These are phyloP conservation scores for Colinus virginianus DNA, from an alignment of 2,113 vertebrate genomes.

Conservation along the genomic window DNA sequence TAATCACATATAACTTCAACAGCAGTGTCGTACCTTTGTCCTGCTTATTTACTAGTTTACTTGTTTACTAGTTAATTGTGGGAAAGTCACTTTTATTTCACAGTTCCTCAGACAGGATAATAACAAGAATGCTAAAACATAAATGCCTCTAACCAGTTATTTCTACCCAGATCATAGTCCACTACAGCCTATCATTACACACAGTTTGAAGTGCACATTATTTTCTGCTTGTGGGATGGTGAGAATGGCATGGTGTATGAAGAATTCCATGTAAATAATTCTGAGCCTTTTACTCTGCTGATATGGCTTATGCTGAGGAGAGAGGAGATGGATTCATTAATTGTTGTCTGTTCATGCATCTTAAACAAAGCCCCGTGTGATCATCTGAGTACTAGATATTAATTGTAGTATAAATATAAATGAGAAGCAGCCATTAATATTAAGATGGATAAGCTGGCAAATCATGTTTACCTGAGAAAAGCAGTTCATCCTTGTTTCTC, in stretches of 20 bases:
- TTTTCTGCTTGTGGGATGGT: neutral
- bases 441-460: neutral
- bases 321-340: neutral
- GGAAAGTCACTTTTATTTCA: neutral
- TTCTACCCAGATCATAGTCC: neutral
- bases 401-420: neutral
- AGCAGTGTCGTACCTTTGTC: neutral
- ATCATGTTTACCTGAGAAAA: neutral
- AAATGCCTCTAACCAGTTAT: neutral
- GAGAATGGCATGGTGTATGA: neutral
- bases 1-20: neutral
- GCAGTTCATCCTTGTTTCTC: neutral
- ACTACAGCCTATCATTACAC: neutral
- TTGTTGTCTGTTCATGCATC: neutral
- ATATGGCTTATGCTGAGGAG: neutral
- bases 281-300: neutral
- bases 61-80: neutral
- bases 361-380: neutral
- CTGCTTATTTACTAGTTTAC: neutral
- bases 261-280: neutral
- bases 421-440: neutral
- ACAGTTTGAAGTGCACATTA: neutral
- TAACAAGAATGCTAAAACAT: neutral
- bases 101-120: neutral
- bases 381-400: neutral